Percentiles rank a stretch among this genome's conserved stretches.
These are phyloP conservation scores for Pelvicachromis taeniatus DNA, from an alignment of 2,113 vertebrate species.

Conservation along the genomic window DNA sequence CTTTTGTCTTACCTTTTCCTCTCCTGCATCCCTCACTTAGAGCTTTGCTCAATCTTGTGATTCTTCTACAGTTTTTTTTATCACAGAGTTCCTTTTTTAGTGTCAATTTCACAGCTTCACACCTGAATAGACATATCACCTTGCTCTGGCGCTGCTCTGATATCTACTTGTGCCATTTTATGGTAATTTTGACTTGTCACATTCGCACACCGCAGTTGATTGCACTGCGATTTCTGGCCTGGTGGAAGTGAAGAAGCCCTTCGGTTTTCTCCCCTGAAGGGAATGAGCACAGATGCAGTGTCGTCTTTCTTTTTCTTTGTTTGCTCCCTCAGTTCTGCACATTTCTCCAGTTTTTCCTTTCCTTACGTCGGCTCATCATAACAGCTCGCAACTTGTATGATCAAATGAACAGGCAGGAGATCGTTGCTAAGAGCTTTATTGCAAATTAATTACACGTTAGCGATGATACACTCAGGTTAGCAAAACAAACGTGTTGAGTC, in stretches of 20 bases:
- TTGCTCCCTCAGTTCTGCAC: background rate
- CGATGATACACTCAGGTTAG: conserved; percentile 6
- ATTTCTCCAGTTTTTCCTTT: background rate
- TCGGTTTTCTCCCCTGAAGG: background rate
- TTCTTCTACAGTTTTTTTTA: background rate
- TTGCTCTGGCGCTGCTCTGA: background rate
- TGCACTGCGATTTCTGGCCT: background rate
- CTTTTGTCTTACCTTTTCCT: background rate
- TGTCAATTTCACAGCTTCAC: conserved; percentile 1
- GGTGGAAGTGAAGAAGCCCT: background rate
- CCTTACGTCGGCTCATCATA: background rate
- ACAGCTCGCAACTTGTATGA: background rate
- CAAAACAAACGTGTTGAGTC: background rate
- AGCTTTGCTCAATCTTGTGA: background rate
- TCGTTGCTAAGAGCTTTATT: background rate
- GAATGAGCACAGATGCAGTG: background rate
- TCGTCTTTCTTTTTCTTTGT: background rate
- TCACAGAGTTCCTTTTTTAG: background rate
- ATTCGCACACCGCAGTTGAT: background rate
- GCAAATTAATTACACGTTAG: conserved; percentile 44
- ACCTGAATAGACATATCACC: background rate
- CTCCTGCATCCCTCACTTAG: background rate
- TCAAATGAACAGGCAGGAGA: background rate
- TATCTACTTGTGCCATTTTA: background rate
- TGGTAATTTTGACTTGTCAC: background rate